Evolutionary conservation across 2,888 invertebrate genomes (phyloP).

Genomic region (Leptothorax acervorum): DNA sequence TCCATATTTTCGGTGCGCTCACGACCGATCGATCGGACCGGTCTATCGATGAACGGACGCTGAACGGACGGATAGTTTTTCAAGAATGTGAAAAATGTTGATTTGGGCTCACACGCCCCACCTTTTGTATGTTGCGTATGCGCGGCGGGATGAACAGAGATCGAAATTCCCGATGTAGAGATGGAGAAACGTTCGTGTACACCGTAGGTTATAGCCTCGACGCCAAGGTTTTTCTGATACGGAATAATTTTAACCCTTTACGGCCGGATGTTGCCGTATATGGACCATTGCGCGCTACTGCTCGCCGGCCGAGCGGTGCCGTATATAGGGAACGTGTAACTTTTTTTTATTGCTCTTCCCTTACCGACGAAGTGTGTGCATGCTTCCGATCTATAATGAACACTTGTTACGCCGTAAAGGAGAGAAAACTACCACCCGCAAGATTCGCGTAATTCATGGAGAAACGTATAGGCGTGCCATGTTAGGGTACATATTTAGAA

Average conservation of each 20-base stretch:
- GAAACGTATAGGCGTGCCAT: background rate
- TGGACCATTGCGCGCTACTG: conserved; percentile 45
- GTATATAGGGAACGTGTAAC: conserved; percentile 36
- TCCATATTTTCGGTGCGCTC: conserved; percentile 33
- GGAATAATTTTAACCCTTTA: conserved; percentile 47
- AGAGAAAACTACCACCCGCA: conserved; percentile 44
- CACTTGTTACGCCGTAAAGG: conserved; percentile 46
- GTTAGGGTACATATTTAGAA: background rate
- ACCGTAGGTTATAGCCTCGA: conserved; percentile 10
- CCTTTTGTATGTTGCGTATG: background rate
- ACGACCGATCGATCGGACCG: conserved; percentile 32
- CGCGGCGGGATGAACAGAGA: conserved; percentile 1
- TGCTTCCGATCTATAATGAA: conserved; percentile 49
- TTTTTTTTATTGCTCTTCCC: conserved; percentile 32
- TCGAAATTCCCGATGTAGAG: conserved; percentile 19
- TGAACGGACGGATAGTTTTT: background rate
- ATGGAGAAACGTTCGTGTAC: background rate
- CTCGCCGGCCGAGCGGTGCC: conserved; percentile 36
- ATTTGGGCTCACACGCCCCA: background rate
- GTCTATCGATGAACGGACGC: background rate
- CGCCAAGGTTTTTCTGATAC: conserved; percentile 44
- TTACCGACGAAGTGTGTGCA: conserved; percentile 23
- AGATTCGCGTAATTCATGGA: conserved; percentile 24
- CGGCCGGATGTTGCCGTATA: conserved; percentile 52
- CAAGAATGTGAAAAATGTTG: conserved; percentile 44